Percentiles rank a stretch among this genome's conserved stretches.
Conservation (phyloP, 2,888 invertebrate genomes). For the Calliphora vomitoria region DNA sequence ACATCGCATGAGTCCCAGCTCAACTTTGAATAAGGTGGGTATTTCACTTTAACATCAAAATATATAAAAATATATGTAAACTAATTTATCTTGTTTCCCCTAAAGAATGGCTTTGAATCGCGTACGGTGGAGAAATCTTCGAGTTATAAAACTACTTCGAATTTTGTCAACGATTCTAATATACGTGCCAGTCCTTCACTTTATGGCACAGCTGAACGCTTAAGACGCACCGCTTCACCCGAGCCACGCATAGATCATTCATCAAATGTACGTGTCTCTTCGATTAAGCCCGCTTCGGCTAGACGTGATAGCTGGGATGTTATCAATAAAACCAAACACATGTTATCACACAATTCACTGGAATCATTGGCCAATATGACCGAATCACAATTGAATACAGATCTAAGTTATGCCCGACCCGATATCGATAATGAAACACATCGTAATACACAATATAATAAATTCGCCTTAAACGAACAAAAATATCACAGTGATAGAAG, state of each 20-base stretch:
- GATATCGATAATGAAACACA: constrained; percentile 87
- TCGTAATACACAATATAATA: constrained; percentile 87
- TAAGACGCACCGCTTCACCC: constrained; percentile 86
- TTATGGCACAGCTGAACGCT: constrained; percentile 83
- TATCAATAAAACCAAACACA: constrained; percentile 91
- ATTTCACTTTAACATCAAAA: not conserved
- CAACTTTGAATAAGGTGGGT: constrained; percentile 73
- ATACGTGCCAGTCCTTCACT: constrained; percentile 86
- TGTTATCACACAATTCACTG: constrained; percentile 89
- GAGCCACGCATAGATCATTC: constrained; percentile 86
- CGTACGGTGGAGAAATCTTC: constrained; percentile 85
- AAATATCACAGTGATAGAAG: constrained; percentile 78
- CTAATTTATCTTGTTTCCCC: not conserved
- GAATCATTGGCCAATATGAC: constrained; percentile 90
- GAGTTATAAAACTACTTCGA: constrained; percentile 85
- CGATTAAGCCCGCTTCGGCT: constrained; percentile 86
- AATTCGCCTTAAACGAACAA: constrained; percentile 84
- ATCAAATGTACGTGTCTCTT: constrained; percentile 87
- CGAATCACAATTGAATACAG: constrained; percentile 86
- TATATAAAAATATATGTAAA: not conserved
- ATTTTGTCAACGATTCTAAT: constrained; percentile 84
- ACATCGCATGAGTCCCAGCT: constrained; percentile 83
- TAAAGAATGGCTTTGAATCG: constrained; percentile 82
- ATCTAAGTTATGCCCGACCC: constrained; percentile 84
- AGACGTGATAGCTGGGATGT: constrained; percentile 93